These are phyloP conservation scores for Odocoileus hemionus DNA, from an alignment of 2,113 vertebrate species.

Conservation along the genomic window DNA sequence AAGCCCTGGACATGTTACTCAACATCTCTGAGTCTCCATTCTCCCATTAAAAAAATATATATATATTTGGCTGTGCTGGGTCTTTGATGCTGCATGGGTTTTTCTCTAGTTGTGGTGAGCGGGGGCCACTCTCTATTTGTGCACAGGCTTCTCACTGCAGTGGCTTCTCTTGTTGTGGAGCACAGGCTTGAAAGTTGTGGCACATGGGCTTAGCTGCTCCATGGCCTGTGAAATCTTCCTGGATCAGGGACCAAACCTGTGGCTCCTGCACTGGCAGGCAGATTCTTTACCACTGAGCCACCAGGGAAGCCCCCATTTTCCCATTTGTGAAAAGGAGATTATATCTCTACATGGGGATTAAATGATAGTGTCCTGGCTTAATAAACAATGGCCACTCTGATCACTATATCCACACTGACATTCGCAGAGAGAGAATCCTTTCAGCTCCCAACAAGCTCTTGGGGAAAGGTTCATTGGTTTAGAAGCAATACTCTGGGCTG, in stretches of 20 bases:
- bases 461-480: background rate
- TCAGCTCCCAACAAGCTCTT: background rate
- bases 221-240: background rate
- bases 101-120: background rate
- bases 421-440: background rate
- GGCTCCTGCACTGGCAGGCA: background rate
- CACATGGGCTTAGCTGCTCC: background rate
- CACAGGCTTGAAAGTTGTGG: background rate
- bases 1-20: background rate
- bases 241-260: background rate
- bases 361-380: background rate
- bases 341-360: background rate
- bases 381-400: background rate
- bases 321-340: background rate
- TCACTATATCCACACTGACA: background rate
- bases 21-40: background rate
- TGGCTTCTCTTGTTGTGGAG: background rate
- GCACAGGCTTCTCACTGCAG: accelerated
- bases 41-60: background rate
- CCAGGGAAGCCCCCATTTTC: background rate
- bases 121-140: background rate
- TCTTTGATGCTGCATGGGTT: background rate
- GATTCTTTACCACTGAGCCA: background rate
- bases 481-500: background rate
- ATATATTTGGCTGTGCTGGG: background rate